These are phyloP conservation scores for Henricia sp. DNA, from an alignment of 53 echinoderm and acorn worm genomes.

Conservation along the genomic window DNA sequence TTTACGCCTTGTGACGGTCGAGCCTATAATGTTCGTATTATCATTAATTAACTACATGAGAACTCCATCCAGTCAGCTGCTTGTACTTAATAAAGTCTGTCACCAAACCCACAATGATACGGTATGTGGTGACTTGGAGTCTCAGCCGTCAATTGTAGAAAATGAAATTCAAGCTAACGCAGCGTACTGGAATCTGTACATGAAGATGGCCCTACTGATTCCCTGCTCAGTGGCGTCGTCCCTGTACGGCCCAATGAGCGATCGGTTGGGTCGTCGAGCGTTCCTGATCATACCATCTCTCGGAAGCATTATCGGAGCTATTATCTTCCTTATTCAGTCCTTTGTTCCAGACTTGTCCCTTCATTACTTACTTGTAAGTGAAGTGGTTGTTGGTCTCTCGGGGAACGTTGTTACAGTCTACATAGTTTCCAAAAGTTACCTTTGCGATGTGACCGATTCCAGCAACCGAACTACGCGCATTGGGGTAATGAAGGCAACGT, in stretches of 20 bases:
- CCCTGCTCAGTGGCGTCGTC: constrained; percentile 67
- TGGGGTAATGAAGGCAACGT: constrained; percentile 72
- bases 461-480: constrained; percentile 71
- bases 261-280: constrained; percentile 64
- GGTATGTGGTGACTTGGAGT: constrained; percentile 26
- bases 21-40: constrained; percentile 72
- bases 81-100: constrained; percentile 75
- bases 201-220: constrained; percentile 59
- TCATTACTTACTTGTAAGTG: constrained; percentile 57
- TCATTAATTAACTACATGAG: constrained; percentile 67
- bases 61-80: constrained; percentile 61
- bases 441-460: constrained; percentile 75
- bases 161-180: constrained; percentile 66
- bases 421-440: constrained; percentile 68
- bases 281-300: constrained; percentile 68
- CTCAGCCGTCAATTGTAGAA: constrained; percentile 37
- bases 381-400: constrained; percentile 51
- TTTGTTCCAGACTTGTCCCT: constrained; percentile 56
- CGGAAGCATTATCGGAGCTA: constrained; percentile 50
- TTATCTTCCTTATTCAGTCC: constrained; percentile 60
- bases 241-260: constrained; percentile 71
- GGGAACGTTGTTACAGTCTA: constrained; percentile 72
- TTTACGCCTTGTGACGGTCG: constrained; percentile 63
- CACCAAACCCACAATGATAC: constrained; percentile 29
- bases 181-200: constrained; percentile 69